Conservation (phyloP, 2,888 invertebrate species). For the Halocaridina rubra region DNA sequence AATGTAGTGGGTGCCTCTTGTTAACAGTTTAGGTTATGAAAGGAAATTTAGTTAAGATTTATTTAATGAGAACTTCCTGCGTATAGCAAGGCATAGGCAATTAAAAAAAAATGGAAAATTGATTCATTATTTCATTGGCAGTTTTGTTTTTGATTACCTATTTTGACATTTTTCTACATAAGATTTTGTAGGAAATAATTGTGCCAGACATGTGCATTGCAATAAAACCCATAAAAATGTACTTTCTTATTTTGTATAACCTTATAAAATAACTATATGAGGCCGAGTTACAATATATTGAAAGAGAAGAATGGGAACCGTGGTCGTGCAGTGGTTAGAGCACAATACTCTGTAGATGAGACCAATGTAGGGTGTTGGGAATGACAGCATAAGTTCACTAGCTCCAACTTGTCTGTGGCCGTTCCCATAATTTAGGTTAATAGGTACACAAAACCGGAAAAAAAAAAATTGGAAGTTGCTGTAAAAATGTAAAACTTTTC, state of each 20-base stretch:
- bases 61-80: constrained; percentile 9
- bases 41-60: not conserved
- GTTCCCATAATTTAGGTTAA: too few species aligned
- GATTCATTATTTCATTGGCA: constrained; percentile 45
- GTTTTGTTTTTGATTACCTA: constrained; percentile 55
- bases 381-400: too few species aligned
- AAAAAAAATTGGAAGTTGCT: too few species aligned
- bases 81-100: constrained; percentile 43
- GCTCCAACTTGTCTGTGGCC: too few species aligned
- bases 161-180: constrained; percentile 58
- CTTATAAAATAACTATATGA: too few species aligned
- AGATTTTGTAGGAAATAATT: constrained; percentile 63
- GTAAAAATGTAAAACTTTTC: too few species aligned
- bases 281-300: too few species aligned
- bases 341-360: too few species aligned
- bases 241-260: not conserved
- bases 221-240: constrained; percentile 62
- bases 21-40: constrained; percentile 30
- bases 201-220: constrained; percentile 64
- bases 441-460: too few species aligned
- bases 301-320: too few species aligned
- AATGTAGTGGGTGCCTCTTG: constrained; percentile 26
- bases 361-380: too few species aligned
- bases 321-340: too few species aligned
- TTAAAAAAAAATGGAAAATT: constrained; percentile 14